Evolutionary conservation across 2,113 vertebrate species (phyloP).

Genomic region (Melospiza melodia): DNA sequence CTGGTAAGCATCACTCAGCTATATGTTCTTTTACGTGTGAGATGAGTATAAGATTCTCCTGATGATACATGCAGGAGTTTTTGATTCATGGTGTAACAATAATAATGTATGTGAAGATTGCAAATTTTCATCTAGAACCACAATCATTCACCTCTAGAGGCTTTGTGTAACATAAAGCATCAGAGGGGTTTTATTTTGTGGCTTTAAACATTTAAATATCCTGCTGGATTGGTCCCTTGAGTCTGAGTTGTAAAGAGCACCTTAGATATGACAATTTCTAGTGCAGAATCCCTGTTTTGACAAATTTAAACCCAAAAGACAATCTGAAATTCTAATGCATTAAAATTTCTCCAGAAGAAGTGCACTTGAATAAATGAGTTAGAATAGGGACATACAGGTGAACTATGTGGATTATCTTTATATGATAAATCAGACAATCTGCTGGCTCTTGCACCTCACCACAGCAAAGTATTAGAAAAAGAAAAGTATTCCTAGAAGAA

Average conservation of each 20-base stretch:
- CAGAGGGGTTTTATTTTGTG: neutral
- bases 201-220: neutral
- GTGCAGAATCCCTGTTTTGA: neutral
- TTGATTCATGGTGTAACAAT: neutral
- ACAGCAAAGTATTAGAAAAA: neutral
- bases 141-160: neutral
- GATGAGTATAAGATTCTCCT: neutral
- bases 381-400: neutral
- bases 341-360: neutral
- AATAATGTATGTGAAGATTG: neutral
- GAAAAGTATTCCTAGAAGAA: neutral
- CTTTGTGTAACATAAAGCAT: neutral
- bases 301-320: neutral
- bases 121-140: neutral
- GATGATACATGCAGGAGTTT: neutral
- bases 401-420: neutral
- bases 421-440: neutral
- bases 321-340: neutral
- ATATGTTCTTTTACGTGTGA: neutral
- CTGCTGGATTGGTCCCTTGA: neutral
- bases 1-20: slow-evolving; percentile 83
- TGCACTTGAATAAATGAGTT: neutral
- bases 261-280: neutral
- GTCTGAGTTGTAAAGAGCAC: neutral
- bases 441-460: neutral